Evolutionary conservation across 2,113 vertebrate genomes (phyloP), one percentile per base, ranked within the genome.

Genomic region (Erpornis zantholeuca): DNA sequence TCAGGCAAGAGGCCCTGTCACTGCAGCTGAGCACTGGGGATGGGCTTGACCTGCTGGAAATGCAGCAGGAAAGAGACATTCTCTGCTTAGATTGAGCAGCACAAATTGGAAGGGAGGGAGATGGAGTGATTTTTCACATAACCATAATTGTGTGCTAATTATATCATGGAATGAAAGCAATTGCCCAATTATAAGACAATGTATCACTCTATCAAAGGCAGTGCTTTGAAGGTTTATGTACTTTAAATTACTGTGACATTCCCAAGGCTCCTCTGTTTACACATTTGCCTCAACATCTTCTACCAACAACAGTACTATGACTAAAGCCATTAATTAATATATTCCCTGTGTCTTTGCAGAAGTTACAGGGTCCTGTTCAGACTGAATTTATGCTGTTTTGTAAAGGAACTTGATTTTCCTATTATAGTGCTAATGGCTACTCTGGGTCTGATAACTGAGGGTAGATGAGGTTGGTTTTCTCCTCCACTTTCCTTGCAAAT

Each of bases 191-290:
- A 96, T 96, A 96, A 95, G 94, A 95, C 95, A 90, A 95, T 94
- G 89, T 96, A 91, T 94, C 94, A 91, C 96, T 97, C 95, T 85
- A 89, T 95, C 95, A 96, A 91, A 90, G 85, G 91, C 91, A 86
- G 73, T 2, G 63, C 96, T 97, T 96, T 93, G 95, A 94, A 96
- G 86, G 93, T 93, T 95, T 95, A 91, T 92, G 92, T 96, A 92
- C 92, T 96, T 97, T 84, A 96, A 96, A 97, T 96, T 92, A 96
- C 94, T 86, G 93, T 96, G 92, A 94, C 94, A 90, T 94, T 96
- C 92, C 96, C 93, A 97, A 86, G 95, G 92, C 95, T 96, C 90
- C 68, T 96, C 82, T 94, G 90, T 97, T 96, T 96, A 97, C 95
- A 95, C 92, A 93, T 96, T 96, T 93, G 88, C 94, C 94, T 97